Conservation (phyloP, 2,113 vertebrate genomes). For the Halichoerus grypus region DNA sequence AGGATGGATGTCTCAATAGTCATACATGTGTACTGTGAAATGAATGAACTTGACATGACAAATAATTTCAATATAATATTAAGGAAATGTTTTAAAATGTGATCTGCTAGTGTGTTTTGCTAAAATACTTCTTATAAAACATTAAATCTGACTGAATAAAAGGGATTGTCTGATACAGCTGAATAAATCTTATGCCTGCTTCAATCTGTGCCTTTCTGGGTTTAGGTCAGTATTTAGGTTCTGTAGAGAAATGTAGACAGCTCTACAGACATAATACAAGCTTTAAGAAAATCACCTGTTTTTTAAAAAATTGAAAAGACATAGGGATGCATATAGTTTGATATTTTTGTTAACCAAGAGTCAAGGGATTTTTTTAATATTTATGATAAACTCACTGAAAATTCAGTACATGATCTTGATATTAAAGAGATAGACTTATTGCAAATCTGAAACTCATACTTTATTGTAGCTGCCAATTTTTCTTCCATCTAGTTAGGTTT, state of each 20-base stretch:
- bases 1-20: neutral
- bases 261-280: neutral
- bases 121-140: neutral
- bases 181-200: neutral
- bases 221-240: neutral
- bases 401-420: neutral
- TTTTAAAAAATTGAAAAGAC: neutral
- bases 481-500: conserved; percentile 13
- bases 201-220: neutral
- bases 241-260: neutral
- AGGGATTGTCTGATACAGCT: neutral
- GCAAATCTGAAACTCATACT: neutral
- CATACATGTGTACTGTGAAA: neutral
- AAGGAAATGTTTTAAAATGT: neutral
- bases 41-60: neutral
- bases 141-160: neutral
- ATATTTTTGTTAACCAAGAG: neutral
- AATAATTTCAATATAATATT: neutral
- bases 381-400: conserved; percentile 5
- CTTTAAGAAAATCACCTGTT: neutral
- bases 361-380: neutral
- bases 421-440: neutral
- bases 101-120: neutral
- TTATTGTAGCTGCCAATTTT: neutral
- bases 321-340: neutral